A percentile compares a stretch with the other conserved stretches of the same genome.
phyloP scores from a whole-genome alignment of 2,888 invertebrate genomes.

The Isoperla grammatica region DNA sequence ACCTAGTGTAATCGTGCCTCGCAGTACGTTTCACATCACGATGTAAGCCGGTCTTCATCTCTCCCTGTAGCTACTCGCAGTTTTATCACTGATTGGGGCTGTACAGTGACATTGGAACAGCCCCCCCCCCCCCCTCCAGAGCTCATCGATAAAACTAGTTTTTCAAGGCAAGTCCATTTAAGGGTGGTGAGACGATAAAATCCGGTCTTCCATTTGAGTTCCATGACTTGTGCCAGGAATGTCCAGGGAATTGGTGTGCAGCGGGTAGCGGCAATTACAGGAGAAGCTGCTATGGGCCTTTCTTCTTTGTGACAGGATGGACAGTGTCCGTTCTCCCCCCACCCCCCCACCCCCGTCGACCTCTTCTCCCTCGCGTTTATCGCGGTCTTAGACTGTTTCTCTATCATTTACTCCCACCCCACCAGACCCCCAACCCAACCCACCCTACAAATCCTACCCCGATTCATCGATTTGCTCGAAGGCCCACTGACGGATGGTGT shows the following conservation, averaged over 20 bases:
- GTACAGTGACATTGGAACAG: constrained; percentile 1
- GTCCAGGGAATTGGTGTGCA: neutral
- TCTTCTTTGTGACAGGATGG: neutral
- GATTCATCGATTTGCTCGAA: constrained; percentile 6
- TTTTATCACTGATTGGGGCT: constrained; percentile 10
- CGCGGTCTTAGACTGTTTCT: constrained; percentile 9
- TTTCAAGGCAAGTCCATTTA: neutral
- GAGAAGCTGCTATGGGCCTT: constrained; percentile 4
- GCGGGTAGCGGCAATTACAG: constrained; percentile 9
- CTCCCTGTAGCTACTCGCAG: neutral
- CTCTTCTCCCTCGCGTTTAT: neutral
- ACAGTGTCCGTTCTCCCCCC: neutral
- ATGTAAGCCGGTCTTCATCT: neutral
- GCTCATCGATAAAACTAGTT: constrained; percentile 6
- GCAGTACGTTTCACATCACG: neutral
- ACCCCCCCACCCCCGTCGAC: neutral
- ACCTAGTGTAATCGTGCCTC: too few relatives aligned
- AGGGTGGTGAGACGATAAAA: constrained; percentile 1
- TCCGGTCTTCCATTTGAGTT: neutral
- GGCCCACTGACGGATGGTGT: neutral
- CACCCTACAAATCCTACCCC: neutral
- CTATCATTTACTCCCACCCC: constrained; percentile 8
- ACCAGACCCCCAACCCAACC: neutral
- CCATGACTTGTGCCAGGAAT: constrained; percentile 3
- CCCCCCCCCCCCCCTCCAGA: neutral